Conservation (phyloP, 2,797 vertebrate genomes). For the Mormyrus hasselquistii region DNA sequence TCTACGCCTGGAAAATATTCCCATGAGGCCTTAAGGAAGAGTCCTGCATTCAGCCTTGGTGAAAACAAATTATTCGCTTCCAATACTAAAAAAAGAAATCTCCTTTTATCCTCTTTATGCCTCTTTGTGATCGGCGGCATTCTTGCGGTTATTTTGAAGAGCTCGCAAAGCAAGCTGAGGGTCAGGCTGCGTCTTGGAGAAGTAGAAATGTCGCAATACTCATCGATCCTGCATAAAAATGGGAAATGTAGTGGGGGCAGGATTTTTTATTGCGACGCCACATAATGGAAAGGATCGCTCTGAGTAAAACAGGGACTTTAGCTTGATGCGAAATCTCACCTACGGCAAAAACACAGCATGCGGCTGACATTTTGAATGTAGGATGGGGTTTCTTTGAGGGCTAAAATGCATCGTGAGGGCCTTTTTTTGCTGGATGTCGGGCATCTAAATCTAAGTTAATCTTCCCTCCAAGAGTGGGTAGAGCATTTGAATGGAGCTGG, state of each 20-base stretch:
- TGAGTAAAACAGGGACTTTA: not conserved
- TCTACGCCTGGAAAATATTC: conserved; percentile 1
- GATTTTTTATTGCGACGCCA: not conserved
- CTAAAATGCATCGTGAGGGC: not conserved
- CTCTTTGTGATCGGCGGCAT: not conserved
- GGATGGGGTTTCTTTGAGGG: not conserved
- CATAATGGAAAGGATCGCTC: not conserved
- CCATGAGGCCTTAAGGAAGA: not conserved
- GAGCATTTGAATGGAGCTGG: not conserved
- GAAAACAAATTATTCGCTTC: conserved; percentile 4
- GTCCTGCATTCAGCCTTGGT: not conserved
- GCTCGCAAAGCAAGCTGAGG: not conserved
- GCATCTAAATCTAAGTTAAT: not conserved
- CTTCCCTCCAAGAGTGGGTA: not conserved
- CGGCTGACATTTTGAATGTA: not conserved
- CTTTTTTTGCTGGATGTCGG: not conserved
- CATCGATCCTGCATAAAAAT: not conserved
- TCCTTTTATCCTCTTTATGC: not conserved
- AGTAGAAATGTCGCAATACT: not conserved
- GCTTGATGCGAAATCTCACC: not conserved
- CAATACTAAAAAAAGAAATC: not conserved
- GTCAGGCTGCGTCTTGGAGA: not conserved
- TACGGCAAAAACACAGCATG: not conserved
- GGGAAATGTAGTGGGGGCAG: not conserved
- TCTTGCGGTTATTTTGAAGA: not conserved